Conservation (phyloP, 2,888 invertebrate genomes). For the Monopis laevigella region DNA sequence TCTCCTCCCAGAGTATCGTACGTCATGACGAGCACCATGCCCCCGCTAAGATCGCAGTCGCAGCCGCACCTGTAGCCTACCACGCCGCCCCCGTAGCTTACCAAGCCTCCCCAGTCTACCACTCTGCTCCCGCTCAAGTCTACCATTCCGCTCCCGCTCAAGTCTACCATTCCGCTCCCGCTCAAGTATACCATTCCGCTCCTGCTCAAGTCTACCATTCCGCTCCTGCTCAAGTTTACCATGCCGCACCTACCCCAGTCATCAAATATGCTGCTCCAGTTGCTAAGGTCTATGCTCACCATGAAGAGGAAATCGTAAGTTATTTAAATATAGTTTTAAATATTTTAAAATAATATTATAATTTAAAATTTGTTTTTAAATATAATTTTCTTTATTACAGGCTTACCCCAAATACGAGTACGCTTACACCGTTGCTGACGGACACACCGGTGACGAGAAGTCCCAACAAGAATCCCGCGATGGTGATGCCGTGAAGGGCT, state of each 20-base stretch:
- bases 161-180: slow-evolving; percentile 14
- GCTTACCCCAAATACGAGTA: slow-evolving; percentile 58
- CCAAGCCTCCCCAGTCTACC: slow-evolving; percentile 8
- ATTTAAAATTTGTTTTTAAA: neutral
- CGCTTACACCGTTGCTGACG: slow-evolving; percentile 64
- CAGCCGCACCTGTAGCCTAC: slow-evolving; percentile 21
- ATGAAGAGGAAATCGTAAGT: slow-evolving; percentile 29
- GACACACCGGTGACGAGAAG: slow-evolving; percentile 67
- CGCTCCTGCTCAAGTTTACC: slow-evolving; percentile 23
- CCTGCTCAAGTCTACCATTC: slow-evolving; percentile 24
- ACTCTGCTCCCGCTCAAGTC: slow-evolving; percentile 17
- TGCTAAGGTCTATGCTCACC: slow-evolving; percentile 25
- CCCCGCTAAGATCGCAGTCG: slow-evolving; percentile 8
- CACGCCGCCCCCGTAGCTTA: slow-evolving; percentile 22
- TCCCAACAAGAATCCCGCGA: slow-evolving; percentile 61
- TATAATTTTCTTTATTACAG: slow-evolving; percentile 22
- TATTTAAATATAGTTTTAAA: neutral
- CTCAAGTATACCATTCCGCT: slow-evolving; percentile 19
- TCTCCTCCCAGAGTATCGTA: slow-evolving; percentile 43
- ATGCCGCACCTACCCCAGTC: slow-evolving; percentile 20
- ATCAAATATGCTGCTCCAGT: slow-evolving; percentile 21
- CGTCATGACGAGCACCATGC: slow-evolving; percentile 37
- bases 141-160: slow-evolving; percentile 23
- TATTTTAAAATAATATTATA: too few species aligned
- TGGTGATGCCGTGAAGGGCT: slow-evolving; percentile 64